Conservation (phyloP, 2,797 vertebrate species). For the Xyrichtys novacula region DNA sequence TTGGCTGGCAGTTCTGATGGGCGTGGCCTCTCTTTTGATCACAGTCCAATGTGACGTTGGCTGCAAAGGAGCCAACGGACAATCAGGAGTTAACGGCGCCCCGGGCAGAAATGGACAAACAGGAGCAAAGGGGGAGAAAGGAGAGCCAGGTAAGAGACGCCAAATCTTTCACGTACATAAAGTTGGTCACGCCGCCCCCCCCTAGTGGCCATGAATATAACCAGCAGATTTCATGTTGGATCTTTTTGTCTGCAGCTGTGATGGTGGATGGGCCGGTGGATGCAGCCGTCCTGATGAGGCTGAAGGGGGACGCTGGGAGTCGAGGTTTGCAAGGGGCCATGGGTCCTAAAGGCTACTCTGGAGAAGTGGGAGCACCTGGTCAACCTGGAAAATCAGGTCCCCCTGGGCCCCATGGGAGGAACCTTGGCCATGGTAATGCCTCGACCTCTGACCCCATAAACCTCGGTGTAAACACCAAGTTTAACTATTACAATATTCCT, state of each 20-base stretch:
- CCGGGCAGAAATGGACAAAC: slow-evolving; percentile 55
- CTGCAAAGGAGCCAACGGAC: slow-evolving; percentile 47
- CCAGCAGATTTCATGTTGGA: background rate
- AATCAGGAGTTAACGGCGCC: slow-evolving; percentile 9
- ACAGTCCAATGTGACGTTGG: background rate
- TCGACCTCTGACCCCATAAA: background rate
- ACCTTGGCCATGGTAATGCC: slow-evolving; percentile 2
- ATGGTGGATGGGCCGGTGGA: fast-evolving
- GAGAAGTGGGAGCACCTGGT: slow-evolving; percentile 40
- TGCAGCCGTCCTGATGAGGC: fast-evolving
- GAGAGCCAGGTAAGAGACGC: slow-evolving; percentile 67
- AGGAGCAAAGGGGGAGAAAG: slow-evolving; percentile 71
- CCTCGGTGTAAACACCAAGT: too few relatives aligned
- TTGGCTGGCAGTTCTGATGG: slow-evolving; percentile 38
- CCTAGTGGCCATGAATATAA: background rate
- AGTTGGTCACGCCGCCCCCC: background rate
- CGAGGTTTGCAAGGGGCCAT: slow-evolving; percentile 20
- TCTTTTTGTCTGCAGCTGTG: slow-evolving; percentile 39
- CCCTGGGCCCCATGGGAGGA: background rate
- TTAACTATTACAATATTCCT: too few relatives aligned
- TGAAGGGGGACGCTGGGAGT: slow-evolving; percentile 53
- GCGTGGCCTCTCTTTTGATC: slow-evolving; percentile 23
- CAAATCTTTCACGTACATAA: too few relatives aligned
- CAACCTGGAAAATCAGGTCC: fast-evolving
- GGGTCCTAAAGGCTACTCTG: slow-evolving; percentile 65